phyloP scores from a whole-genome alignment of 92 coral and sea anemone species.

The Anthopleura xanthogrammica region DNA sequence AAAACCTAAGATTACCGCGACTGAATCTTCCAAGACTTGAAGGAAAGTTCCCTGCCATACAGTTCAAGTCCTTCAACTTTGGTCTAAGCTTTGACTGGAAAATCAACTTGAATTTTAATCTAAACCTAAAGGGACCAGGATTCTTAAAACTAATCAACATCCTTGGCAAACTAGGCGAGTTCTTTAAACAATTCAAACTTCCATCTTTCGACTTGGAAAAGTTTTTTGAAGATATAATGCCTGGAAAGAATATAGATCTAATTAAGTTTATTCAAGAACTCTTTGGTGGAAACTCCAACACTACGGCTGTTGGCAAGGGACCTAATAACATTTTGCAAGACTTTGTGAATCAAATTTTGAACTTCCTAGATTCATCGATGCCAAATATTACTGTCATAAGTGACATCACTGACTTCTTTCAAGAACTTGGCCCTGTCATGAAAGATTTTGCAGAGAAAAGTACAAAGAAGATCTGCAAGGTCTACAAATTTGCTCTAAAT shows the following conservation, averaged over 20 bases:
- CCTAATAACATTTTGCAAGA: constrained; percentile 70
- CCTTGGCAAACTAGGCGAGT: constrained; percentile 25
- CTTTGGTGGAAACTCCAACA: constrained; percentile 8
- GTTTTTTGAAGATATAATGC: constrained; percentile 42
- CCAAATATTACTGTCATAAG: constrained; percentile 73
- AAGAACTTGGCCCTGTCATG: constrained; percentile 53
- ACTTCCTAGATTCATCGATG: constrained; percentile 55
- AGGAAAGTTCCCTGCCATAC: constrained; percentile 28
- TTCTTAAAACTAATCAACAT: constrained; percentile 20
- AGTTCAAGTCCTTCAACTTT: constrained; percentile 42
- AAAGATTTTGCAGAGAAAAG: constrained; percentile 46
- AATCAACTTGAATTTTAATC: constrained; percentile 28
- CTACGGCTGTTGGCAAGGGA: constrained; percentile 29
- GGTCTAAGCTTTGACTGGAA: constrained; percentile 72
- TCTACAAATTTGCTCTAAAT: constrained; percentile 47
- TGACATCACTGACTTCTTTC: constrained; percentile 50
- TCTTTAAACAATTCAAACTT: constrained; percentile 25
- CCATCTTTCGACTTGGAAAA: constrained; percentile 37
- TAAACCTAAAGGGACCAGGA: constrained; percentile 32
- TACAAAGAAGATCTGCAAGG: constrained; percentile 48
- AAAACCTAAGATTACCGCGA: constrained; percentile 55
- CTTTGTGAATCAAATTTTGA: constrained; percentile 52
- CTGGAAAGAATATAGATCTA: constrained; percentile 27
- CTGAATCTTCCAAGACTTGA: constrained; percentile 36
- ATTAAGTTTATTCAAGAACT: constrained; percentile 11